Evolutionary conservation across 2,888 invertebrate species (phyloP).

Genomic region (Globia sparganii): DNA sequence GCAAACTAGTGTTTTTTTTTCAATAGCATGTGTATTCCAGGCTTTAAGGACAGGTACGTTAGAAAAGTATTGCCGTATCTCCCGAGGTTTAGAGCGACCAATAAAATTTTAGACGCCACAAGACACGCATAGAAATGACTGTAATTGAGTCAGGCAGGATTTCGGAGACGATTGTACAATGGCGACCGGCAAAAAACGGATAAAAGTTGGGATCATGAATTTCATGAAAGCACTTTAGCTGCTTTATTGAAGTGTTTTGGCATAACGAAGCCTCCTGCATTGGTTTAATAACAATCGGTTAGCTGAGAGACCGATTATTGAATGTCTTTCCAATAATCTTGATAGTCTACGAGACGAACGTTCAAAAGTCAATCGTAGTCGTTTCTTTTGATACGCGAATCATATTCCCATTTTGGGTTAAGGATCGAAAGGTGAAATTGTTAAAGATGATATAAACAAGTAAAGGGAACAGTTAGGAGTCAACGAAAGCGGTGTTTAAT

Average conservation of each 20-base stretch:
- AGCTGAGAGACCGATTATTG: constrained; percentile 47
- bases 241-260: constrained; percentile 61
- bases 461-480: constrained; percentile 67
- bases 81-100: constrained; percentile 43
- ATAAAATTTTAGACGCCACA: constrained; percentile 67
- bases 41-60: constrained; percentile 25
- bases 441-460: constrained; percentile 65
- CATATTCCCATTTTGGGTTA: constrained; percentile 28
- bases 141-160: constrained; percentile 62
- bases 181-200: constrained; percentile 47
- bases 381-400: constrained; percentile 42
- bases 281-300: constrained; percentile 58
- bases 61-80: constrained; percentile 42
- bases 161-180: constrained; percentile 57
- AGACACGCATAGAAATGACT: constrained; percentile 65
- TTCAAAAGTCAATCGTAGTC: constrained; percentile 23
- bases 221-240: constrained; percentile 59
- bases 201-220: constrained; percentile 64
- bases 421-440: constrained; percentile 34
- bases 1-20: background rate
- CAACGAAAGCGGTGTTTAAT: constrained; percentile 74
- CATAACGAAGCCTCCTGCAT: constrained; percentile 44
- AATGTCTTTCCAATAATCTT: constrained; percentile 61
- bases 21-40: background rate
- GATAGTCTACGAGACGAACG: constrained; percentile 44